A percentile compares a stretch with the other conserved stretches of the same genome.
phyloP scores from a whole-genome alignment of 2,113 vertebrate species.

The Isurus oxyrinchus region DNA sequence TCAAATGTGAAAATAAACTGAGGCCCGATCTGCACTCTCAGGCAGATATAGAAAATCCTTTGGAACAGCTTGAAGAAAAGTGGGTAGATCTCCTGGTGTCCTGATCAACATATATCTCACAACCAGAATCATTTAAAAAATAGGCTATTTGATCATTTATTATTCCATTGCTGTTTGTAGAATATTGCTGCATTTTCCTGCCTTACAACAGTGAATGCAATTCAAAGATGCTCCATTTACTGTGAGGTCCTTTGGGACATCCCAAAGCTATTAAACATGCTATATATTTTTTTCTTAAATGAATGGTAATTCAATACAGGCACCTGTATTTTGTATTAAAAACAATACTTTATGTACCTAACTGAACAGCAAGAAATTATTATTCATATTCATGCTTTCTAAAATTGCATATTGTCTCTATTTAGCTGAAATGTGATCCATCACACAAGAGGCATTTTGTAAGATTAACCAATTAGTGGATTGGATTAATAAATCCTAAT shows the following conservation, averaged over 20 bases:
- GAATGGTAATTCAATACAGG: slow-evolving; percentile 28
- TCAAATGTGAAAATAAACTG: not conserved
- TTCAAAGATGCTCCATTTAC: not conserved
- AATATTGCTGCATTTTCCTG: not conserved
- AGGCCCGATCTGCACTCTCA: not conserved
- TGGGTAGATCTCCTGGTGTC: not conserved
- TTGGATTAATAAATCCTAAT: slow-evolving; percentile 45
- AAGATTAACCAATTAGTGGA: slow-evolving; percentile 50
- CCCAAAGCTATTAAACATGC: not conserved
- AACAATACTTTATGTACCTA: slow-evolving; percentile 42
- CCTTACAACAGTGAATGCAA: not conserved
- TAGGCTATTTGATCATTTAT: not conserved
- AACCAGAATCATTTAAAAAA: not conserved
- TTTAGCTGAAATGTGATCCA: slow-evolving; percentile 40
- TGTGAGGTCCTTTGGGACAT: not conserved
- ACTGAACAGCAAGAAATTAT: slow-evolving; percentile 44
- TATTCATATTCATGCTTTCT: slow-evolving; percentile 41
- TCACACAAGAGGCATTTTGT: slow-evolving; percentile 46
- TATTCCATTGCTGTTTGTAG: not conserved
- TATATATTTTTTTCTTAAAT: slow-evolving; percentile 38
- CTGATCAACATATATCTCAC: slow-evolving; percentile 1
- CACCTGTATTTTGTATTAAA: slow-evolving; percentile 40
- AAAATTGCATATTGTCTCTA: slow-evolving; percentile 31
- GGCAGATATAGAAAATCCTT: not conserved
- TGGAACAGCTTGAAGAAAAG: not conserved